Evolutionary conservation across 2,113 vertebrate genomes (phyloP).

Genomic region (Sardina pilchardus): DNA sequence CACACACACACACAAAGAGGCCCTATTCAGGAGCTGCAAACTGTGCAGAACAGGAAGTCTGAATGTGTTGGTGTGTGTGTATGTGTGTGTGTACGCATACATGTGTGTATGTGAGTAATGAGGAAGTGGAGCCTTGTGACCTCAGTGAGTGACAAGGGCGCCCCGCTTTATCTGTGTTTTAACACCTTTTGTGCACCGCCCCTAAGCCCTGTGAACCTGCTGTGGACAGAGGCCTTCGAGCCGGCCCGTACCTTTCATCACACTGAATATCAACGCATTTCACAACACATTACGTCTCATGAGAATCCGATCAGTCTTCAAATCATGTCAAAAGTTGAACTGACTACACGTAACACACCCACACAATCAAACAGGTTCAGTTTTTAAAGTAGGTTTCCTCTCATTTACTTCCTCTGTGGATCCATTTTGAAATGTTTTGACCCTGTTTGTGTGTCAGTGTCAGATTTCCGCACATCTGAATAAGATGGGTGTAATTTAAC

Average conservation of each 20-base stretch:
- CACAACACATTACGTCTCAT: no score
- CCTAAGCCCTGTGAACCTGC: neutral
- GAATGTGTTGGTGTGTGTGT: neutral
- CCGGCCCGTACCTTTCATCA: neutral
- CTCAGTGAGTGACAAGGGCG: neutral
- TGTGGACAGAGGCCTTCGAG: neutral
- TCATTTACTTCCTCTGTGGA: no score
- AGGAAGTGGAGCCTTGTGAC: neutral
- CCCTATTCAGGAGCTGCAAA: neutral
- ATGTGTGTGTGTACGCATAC: neutral
- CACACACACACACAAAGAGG: neutral
- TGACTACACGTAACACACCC: no score
- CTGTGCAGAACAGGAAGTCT: neutral
- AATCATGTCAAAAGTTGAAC: no score
- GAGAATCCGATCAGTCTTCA: no score
- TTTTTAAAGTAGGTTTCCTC: no score
- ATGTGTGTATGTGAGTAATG: neutral
- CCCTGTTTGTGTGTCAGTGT: no score
- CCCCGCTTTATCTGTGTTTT: slow-evolving; percentile 1
- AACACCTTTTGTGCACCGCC: neutral
- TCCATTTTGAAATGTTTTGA: no score
- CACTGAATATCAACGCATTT: neutral
- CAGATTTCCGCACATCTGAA: no score
- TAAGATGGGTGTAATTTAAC: no score
- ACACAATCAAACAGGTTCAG: no score